Percentiles rank a stretch among this genome's conserved stretches.
Evolutionary conservation across 2,797 vertebrate genomes (phyloP).

Genomic region (Mus minutoides): DNA sequence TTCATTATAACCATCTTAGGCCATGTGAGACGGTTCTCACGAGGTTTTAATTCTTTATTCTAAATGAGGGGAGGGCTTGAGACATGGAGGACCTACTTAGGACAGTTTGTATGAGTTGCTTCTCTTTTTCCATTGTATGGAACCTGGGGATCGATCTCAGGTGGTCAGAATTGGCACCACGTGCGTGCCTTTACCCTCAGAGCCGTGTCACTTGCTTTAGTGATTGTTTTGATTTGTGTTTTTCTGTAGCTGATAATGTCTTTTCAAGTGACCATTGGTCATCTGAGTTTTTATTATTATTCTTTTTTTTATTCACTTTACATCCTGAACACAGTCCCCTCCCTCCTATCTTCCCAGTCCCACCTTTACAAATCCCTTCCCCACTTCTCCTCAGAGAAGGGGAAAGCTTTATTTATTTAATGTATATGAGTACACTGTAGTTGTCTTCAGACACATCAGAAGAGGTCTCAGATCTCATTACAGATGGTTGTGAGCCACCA

Average conservation of each 20-base stretch:
- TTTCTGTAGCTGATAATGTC: conserved; percentile 8
- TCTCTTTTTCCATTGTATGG: background rate
- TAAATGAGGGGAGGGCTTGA: background rate
- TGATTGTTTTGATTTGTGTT: background rate
- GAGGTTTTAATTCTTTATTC: background rate
- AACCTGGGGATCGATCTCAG: no score
- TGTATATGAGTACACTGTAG: no score
- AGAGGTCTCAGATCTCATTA: no score
- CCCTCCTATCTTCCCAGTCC: background rate
- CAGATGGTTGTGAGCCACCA: no score
- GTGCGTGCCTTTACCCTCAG: background rate
- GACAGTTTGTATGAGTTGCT: background rate
- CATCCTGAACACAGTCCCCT: background rate
- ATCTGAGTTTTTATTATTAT: background rate
- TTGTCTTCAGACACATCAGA: no score
- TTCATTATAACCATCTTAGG: background rate
- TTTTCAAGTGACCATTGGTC: background rate
- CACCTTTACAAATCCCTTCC: no score
- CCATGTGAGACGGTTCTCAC: background rate
- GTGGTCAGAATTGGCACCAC: background rate
- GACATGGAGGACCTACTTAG: background rate
- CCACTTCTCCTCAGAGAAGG: background rate
- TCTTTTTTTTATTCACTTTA: background rate
- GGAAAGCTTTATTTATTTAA: background rate
- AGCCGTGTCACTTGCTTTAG: background rate